phyloP scores from a whole-genome alignment of 2,797 vertebrate genomes.

The Rhinichthys osculus region DNA sequence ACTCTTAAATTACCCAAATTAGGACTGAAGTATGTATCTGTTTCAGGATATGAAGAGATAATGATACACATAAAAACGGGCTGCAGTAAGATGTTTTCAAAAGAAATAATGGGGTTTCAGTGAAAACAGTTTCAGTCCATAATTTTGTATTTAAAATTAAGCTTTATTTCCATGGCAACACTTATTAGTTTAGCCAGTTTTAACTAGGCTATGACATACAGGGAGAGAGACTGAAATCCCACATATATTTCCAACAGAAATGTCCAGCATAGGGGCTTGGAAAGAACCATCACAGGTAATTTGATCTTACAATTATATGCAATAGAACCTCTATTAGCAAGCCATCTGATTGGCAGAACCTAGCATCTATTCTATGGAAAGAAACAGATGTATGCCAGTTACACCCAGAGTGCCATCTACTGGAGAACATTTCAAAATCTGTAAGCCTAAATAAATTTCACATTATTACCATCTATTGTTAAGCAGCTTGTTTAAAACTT shows the following conservation, averaged over 20 bases:
- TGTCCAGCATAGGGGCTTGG: neutral
- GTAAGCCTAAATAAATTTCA: constrained; percentile 3
- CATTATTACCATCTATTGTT: neutral
- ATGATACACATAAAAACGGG: neutral
- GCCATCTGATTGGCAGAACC: constrained; percentile 1
- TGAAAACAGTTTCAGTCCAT: neutral
- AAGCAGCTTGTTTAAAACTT: neutral
- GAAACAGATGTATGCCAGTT: neutral
- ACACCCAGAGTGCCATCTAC: constrained; percentile 33
- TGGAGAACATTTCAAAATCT: neutral
- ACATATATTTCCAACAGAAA: neutral
- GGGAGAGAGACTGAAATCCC: neutral
- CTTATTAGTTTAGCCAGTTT: neutral
- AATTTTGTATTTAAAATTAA: constrained; percentile 23
- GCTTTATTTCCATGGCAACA: constrained; percentile 33
- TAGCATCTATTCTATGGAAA: neutral
- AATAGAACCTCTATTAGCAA: neutral
- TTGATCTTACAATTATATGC: constrained; percentile 13
- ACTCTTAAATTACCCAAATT: constrained; percentile 8
- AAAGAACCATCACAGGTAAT: neutral
- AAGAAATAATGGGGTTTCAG: neutral
- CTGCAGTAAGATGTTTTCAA: neutral
- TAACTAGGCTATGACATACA: neutral
- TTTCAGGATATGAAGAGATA: constrained; percentile 28
- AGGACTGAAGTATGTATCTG: constrained; percentile 3